A percentile compares a stretch with the other conserved stretches of the same genome.
Evolutionary conservation across 2,888 invertebrate species (phyloP).

Genomic region (Antitype chi): DNA sequence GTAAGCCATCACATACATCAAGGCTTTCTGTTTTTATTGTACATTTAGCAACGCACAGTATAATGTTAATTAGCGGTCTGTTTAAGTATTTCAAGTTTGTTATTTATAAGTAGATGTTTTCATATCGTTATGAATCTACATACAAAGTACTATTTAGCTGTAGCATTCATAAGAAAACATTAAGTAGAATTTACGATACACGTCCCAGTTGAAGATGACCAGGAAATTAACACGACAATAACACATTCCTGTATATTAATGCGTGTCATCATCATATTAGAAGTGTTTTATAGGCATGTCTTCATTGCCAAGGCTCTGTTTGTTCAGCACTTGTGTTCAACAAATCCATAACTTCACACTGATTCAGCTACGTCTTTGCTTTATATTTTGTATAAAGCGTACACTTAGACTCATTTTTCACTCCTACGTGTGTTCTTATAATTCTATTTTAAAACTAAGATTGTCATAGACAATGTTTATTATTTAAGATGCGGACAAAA

Average conservation of each 20-base stretch:
- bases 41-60: slow-evolving; percentile 52
- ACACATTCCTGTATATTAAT: slow-evolving; percentile 82
- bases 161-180: slow-evolving; percentile 53
- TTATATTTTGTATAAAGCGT: slow-evolving; percentile 18
- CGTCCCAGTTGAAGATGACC: slow-evolving; percentile 77
- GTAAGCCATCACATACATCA: slow-evolving; percentile 40
- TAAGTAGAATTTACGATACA: slow-evolving; percentile 65
- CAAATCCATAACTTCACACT: slow-evolving; percentile 64
- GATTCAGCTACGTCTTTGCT: slow-evolving; percentile 47
- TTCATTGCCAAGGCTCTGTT: slow-evolving; percentile 75
- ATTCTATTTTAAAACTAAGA: slow-evolving; percentile 43
- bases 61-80: slow-evolving; percentile 53
- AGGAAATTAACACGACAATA: slow-evolving; percentile 79
- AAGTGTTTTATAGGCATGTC: slow-evolving; percentile 78
- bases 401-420: slow-evolving; percentile 37
- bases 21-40: slow-evolving; percentile 48
- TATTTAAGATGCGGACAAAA: slow-evolving; percentile 47
- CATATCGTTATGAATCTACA: slow-evolving; percentile 61
- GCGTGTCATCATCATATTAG: slow-evolving; percentile 81
- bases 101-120: slow-evolving; percentile 57
- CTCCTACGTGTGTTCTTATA: slow-evolving; percentile 43
- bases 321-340: slow-evolving; percentile 71
- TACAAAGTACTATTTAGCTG: slow-evolving; percentile 58
- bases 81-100: slow-evolving; percentile 57
- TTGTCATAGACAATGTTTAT: slow-evolving; percentile 41